phyloP scores from a whole-genome alignment of 2,797 vertebrate species.

The Cyclura pinguis region DNA sequence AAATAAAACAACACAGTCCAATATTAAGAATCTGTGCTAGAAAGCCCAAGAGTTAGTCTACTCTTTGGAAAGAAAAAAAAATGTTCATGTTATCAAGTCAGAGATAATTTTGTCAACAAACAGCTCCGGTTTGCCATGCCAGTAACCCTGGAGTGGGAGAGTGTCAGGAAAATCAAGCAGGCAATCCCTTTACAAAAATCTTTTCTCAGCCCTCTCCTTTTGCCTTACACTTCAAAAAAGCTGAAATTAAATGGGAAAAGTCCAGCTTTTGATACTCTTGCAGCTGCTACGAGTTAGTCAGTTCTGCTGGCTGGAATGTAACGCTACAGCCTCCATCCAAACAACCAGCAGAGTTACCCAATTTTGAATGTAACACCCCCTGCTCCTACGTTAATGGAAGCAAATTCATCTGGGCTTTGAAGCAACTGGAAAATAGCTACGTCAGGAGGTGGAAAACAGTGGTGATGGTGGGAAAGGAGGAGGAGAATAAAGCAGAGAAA shows the following conservation, averaged over 20 bases:
- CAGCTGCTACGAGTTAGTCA: constrained; percentile 63
- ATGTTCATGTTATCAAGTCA: constrained; percentile 10
- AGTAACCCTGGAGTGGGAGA: constrained; percentile 23
- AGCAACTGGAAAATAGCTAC: constrained; percentile 35
- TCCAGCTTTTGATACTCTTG: constrained; percentile 54
- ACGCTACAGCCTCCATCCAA: not conserved
- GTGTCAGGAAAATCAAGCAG: not conserved
- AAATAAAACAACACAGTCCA: not conserved
- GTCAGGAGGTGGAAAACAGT: constrained; percentile 30
- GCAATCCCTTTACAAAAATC: constrained; percentile 51
- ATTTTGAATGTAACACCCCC: constrained; percentile 13
- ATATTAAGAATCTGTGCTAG: constrained; percentile 21
- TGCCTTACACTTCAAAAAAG: constrained; percentile 51
- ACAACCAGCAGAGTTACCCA: not conserved
- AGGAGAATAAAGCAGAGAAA: not conserved
- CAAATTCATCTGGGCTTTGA: constrained; percentile 33
- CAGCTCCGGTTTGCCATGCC: not conserved
- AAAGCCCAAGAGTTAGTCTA: constrained; percentile 48
- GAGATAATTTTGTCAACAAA: constrained; percentile 44
- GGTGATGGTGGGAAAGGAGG: not conserved
- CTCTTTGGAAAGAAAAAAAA: constrained; percentile 31
- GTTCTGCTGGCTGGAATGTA: not conserved
- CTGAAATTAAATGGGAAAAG: constrained; percentile 44
- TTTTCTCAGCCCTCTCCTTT: constrained; percentile 35
- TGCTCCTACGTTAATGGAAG: constrained; percentile 16